phyloP scores from a whole-genome alignment of 2,113 vertebrate species.

The Prinia subflava region DNA sequence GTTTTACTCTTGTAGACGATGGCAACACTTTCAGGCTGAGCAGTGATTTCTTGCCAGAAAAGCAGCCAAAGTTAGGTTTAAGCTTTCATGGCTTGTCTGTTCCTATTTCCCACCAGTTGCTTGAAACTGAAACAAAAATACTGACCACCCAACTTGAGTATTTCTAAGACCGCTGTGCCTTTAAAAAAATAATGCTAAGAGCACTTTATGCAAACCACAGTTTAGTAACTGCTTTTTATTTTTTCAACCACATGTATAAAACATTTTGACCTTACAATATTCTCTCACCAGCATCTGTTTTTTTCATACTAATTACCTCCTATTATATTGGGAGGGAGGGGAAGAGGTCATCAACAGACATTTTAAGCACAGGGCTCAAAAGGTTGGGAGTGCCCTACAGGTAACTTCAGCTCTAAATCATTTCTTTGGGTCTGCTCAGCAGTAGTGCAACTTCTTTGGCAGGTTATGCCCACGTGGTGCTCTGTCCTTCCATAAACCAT shows the following conservation, averaged over 20 bases:
- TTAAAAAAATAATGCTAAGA: not conserved
- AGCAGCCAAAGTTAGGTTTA: constrained; percentile 22
- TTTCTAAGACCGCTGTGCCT: not conserved
- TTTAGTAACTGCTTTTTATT: not conserved
- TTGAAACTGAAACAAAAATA: constrained; percentile 12
- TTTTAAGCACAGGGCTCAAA: not conserved
- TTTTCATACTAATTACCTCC: not conserved
- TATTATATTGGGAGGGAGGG: not conserved
- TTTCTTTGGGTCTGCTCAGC: not conserved
- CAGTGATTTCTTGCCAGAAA: constrained; percentile 27
- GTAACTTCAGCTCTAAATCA: not conserved
- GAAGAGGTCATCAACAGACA: not conserved
- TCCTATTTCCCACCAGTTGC: constrained; percentile 25
- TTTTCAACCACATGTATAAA: not conserved
- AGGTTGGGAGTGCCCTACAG: not conserved
- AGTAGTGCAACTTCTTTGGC: not conserved
- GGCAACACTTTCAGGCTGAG: constrained; percentile 4
- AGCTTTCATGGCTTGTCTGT: constrained; percentile 16
- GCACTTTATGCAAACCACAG: not conserved
- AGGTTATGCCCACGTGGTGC: not conserved
- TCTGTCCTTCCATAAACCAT: not conserved
- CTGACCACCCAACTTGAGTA: constrained; percentile 38
- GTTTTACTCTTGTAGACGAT: not conserved
- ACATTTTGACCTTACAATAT: not conserved
- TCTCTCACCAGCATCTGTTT: not conserved